Evolutionary conservation across 2,888 invertebrate genomes (phyloP), one percentile per base, ranked within the genome.

Genomic region (Troilus luridus): DNA sequence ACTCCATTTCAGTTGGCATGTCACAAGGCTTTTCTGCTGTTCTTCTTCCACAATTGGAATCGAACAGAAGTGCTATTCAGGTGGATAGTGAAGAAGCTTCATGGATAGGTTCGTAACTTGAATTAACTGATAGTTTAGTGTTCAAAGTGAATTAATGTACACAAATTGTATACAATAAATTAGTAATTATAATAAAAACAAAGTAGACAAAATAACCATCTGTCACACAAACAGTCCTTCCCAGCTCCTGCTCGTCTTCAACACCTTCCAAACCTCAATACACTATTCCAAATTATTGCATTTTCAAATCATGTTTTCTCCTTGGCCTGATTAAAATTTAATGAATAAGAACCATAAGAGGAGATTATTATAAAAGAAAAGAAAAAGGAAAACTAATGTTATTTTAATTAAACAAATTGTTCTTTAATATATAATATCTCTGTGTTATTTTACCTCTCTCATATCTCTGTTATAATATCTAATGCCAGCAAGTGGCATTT

Each of bases 21-120:
- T 96, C 96, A 92, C 97, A 97, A 94, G 97, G 96, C 81, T 97
- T 96, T 94, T 97, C 97, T 85, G 97, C 97, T 2, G 96, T 97
- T 60, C 95, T 97, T 93, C 95, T 97, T 92, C 97, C 97, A 90
- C 96, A 96, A 94, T 95, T 97, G 92, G 94, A 95, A 90, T 90
- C 92, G 24, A 72, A 91, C 24, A 91, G 81, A 90, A 93, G 93
- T 91, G 91, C 92, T 11, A 91, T 93, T 6, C 91, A 91, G 24
- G 95, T 96, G 92, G 95, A 96, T 10, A 94, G 95, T 77, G 96
- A 96, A 92, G 95, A 96, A 94, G 95, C 95, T 88, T 97, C 97
- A 91, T 97, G 97, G 97, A 95, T 97, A 92, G 96, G 96, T 96
- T 93, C 95, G 95, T 93, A 11, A 85, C 10, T 91, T 77, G 17